Evolutionary conservation across 2,797 vertebrate genomes (phyloP).

Genomic region (Darevskia nairensis): DNA sequence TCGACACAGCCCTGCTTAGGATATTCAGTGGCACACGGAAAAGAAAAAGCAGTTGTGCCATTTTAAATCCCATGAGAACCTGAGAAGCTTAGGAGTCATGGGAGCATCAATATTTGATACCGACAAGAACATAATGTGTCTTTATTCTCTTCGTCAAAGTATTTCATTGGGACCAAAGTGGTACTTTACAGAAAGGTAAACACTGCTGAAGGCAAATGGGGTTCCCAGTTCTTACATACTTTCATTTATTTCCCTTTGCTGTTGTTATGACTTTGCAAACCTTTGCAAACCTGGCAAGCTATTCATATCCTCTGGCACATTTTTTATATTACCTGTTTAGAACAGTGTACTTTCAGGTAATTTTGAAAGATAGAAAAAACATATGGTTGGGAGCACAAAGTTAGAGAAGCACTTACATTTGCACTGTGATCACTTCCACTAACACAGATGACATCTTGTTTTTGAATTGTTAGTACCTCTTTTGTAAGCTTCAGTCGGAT

Average conservation of each 20-base stretch:
- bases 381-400: constrained; percentile 17
- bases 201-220: background rate
- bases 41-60: constrained; percentile 1
- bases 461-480: constrained; percentile 91
- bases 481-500: constrained; percentile 90
- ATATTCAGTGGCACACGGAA: constrained; percentile 7
- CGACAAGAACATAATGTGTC: background rate
- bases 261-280: background rate
- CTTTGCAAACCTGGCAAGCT: background rate
- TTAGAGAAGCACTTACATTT: constrained; percentile 90
- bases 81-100: constrained; percentile 33
- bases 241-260: background rate
- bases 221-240: background rate
- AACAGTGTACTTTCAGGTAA: background rate
- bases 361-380: constrained; percentile 24
- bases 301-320: background rate
- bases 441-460: constrained; percentile 91
- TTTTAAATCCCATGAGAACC: constrained; percentile 25
- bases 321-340: constrained; percentile 7
- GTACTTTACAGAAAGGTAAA: background rate
- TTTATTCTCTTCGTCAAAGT: constrained; percentile 13
- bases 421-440: constrained; percentile 81
- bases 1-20: no score
- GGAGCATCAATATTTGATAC: constrained; percentile 19
- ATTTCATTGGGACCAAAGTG: background rate